Evolutionary conservation across 1,140 invertebrate genomes (phyloP).

Genomic region (Rhagoletis pomonella): DNA sequence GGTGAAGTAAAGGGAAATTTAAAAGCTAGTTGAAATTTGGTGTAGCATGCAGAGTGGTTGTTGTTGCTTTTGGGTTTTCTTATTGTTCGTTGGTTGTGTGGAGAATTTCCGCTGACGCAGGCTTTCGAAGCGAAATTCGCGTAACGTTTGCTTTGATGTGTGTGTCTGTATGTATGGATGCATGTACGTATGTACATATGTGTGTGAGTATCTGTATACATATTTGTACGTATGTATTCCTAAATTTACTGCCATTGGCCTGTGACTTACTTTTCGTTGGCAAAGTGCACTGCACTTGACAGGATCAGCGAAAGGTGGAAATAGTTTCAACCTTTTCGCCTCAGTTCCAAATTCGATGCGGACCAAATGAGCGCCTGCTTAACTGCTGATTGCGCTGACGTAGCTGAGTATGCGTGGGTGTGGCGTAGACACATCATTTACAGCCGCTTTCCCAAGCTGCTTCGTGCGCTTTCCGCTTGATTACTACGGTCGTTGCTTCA

Average conservation of each 20-base stretch:
- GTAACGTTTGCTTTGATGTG: not conserved
- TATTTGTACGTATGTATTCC: not conserved
- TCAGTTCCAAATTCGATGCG: not conserved
- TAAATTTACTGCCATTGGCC: not conserved
- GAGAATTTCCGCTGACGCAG: conserved; percentile 32
- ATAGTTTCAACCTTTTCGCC: not conserved
- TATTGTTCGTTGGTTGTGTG: not conserved
- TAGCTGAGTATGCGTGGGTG: conserved; percentile 24
- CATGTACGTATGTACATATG: not conserved
- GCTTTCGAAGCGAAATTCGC: not conserved
- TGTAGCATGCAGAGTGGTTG: not conserved
- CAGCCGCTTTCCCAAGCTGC: not conserved
- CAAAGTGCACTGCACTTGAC: not conserved
- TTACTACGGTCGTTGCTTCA: conserved; percentile 7
- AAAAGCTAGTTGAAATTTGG: not conserved
- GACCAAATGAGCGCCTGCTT: not conserved
- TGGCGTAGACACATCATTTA: not conserved
- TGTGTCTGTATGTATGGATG: not conserved
- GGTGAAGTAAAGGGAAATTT: not conserved
- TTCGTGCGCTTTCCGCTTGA: not conserved
- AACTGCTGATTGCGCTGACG: not conserved
- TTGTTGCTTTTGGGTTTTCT: no score
- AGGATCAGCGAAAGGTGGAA: conserved; percentile 22
- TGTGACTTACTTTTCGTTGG: conserved; percentile 22
- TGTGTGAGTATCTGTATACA: not conserved